phyloP scores from a whole-genome alignment of 2,113 vertebrate species.

The Ellobius talpinus region DNA sequence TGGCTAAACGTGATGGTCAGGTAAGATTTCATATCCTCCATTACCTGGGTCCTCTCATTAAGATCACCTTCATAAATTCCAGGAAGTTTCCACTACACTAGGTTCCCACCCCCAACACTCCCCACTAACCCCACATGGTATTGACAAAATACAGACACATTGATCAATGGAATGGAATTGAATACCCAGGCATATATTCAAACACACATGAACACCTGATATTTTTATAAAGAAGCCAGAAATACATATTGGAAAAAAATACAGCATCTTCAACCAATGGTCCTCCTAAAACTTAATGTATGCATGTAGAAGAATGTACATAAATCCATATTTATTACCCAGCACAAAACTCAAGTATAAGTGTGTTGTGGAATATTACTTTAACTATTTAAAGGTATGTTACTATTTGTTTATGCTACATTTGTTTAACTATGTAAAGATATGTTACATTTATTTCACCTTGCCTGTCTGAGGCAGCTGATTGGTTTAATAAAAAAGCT shows the following conservation, averaged over 20 bases:
- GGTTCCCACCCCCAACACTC: not conserved
- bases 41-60: not conserved
- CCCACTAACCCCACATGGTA: not conserved
- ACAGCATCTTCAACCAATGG: not conserved
- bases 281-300: not conserved
- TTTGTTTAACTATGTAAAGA: not conserved
- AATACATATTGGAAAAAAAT: not conserved
- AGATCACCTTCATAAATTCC: not conserved
- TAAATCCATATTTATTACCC: not conserved
- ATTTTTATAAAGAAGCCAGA: not conserved
- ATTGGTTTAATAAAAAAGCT: not conserved
- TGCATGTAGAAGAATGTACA: not conserved
- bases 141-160: not conserved
- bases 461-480: not conserved
- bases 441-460: not conserved
- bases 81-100: not conserved
- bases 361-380: not conserved
- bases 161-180: not conserved
- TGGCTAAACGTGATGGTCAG: not conserved
- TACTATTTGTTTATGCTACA: too few species aligned
- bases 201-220: not conserved
- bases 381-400: not conserved
- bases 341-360: not conserved
- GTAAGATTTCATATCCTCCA: not conserved
- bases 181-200: not conserved